Evolutionary conservation across 2,113 vertebrate genomes (phyloP).

Genomic region (Dromiciops gliroides): DNA sequence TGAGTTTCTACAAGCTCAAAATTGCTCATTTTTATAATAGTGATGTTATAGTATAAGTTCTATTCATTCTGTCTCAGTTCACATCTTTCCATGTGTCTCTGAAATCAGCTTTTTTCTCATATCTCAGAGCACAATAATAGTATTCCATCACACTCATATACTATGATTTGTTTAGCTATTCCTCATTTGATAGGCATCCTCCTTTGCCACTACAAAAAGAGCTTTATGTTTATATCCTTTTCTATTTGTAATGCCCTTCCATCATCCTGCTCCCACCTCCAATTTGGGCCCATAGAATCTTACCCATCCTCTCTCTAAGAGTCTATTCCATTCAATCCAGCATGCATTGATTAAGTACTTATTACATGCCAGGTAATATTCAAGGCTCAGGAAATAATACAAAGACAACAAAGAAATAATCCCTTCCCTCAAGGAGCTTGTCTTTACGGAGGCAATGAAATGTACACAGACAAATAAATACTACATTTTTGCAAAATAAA

Average conservation of each 20-base stretch:
- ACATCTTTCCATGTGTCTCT: background rate
- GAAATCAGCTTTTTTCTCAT: background rate
- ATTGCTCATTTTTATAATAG: background rate
- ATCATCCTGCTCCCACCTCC: background rate
- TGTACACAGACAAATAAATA: background rate
- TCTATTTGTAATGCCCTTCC: background rate
- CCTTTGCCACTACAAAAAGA: background rate
- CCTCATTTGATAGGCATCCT: background rate
- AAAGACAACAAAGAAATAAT: background rate
- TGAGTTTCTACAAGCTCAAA: background rate
- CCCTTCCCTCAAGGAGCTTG: background rate
- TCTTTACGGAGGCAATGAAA: background rate
- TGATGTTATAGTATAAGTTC: background rate
- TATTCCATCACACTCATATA: background rate
- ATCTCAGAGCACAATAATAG: background rate
- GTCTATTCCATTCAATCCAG: background rate
- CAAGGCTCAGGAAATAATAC: background rate
- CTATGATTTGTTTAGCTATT: background rate
- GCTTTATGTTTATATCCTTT: background rate
- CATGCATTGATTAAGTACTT: background rate
- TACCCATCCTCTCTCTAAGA: background rate
- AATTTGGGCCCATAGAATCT: background rate
- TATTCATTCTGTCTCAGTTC: background rate
- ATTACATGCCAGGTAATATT: background rate
- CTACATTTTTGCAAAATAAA: background rate